Conservation (phyloP, 1,140 invertebrate genomes). For the Drosophila burlai region DNA sequence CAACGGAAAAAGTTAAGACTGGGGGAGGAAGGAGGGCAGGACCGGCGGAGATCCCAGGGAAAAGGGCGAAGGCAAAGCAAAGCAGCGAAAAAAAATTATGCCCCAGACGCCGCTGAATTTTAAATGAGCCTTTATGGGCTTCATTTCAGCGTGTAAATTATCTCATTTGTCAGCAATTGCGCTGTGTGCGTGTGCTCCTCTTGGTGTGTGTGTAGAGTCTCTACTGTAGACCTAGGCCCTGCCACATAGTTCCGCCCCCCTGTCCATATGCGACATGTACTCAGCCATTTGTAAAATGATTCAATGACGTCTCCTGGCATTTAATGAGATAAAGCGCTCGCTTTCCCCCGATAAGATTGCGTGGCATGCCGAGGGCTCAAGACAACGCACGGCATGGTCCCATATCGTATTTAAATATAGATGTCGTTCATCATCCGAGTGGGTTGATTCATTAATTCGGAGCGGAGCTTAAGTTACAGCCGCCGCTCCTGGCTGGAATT, state of each 20-base stretch:
- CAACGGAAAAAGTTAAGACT: conserved; percentile 31
- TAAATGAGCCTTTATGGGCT: conserved; percentile 84
- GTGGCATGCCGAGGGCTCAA: conserved; percentile 39
- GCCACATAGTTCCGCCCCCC: conserved; percentile 12
- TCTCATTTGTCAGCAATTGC: conserved; percentile 84
- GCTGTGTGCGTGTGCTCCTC: conserved; percentile 49
- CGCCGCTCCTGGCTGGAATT: background rate
- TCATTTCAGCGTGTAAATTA: conserved; percentile 84
- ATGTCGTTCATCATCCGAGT: conserved; percentile 43
- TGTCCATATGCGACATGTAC: conserved; percentile 72
- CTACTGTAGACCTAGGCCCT: conserved; percentile 44
- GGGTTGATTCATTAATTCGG: conserved; percentile 51
- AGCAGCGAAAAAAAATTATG: conserved; percentile 76
- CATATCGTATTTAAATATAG: conserved; percentile 48
- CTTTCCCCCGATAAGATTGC: conserved; percentile 66
- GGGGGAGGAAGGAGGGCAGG: background rate
- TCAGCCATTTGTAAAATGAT: conserved; percentile 81
- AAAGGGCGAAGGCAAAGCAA: conserved; percentile 57
- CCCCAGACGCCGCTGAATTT: conserved; percentile 83
- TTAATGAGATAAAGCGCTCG: conserved; percentile 77
- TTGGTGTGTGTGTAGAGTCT: conserved; percentile 52
- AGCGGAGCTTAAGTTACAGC: conserved; percentile 10
- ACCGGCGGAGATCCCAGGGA: background rate
- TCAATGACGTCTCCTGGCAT: conserved; percentile 78
- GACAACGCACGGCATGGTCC: conserved; percentile 33